phyloP scores from a whole-genome alignment of 2,113 vertebrate species.

The Emydura subglobosa region DNA sequence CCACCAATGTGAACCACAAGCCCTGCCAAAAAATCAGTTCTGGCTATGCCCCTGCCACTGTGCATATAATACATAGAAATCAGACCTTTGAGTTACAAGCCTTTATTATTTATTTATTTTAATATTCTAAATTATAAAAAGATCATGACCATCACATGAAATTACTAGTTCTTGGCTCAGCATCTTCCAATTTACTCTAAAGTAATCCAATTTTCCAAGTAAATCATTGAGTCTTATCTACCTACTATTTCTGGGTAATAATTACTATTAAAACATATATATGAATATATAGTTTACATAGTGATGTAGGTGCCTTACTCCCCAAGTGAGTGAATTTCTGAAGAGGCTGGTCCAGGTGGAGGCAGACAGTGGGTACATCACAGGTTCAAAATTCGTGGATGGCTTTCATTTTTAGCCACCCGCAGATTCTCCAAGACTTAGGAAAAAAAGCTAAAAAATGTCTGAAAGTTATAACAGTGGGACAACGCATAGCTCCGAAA shows the following conservation, averaged over 20 bases:
- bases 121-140: background rate
- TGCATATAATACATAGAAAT: background rate
- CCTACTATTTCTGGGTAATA: background rate
- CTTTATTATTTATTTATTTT: background rate
- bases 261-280: background rate
- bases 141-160: background rate
- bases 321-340: background rate
- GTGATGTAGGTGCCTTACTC: no score
- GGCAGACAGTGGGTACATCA: accelerated
- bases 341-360: background rate
- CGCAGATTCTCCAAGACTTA: background rate
- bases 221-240: background rate
- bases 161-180: background rate
- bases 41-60: background rate
- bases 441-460: background rate
- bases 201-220: no score
- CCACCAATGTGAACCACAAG: no score
- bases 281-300: background rate
- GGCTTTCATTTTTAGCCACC: background rate
- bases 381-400: background rate
- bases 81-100: background rate
- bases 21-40: no score
- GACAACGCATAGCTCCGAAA: background rate
- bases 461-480: accelerated
- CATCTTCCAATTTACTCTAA: no score